Percentiles rank a stretch among this genome's conserved stretches.
Evolutionary conservation across 2,888 invertebrate species (phyloP).

Genomic region (Deilephila elpenor): DNA sequence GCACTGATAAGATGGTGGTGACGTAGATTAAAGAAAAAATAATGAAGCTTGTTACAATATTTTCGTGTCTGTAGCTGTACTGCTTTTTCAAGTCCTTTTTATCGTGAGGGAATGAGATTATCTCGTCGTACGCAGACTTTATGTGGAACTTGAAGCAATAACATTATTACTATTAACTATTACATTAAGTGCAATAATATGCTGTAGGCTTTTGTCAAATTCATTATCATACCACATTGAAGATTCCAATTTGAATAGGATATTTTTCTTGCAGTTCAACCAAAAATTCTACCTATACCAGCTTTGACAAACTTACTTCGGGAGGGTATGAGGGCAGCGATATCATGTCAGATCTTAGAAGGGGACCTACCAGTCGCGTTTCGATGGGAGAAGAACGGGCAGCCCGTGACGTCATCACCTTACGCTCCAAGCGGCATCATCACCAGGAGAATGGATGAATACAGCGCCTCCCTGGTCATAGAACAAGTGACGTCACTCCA

Average conservation of each 20-base stretch:
- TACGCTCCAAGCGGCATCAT: slow-evolving; percentile 79
- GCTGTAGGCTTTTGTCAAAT: background rate
- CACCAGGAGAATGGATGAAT: slow-evolving; percentile 89
- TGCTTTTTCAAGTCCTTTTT: slow-evolving; percentile 2
- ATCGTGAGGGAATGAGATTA: background rate
- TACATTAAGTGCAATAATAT: no score
- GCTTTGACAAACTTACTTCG: slow-evolving; percentile 91
- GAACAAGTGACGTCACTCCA: slow-evolving; percentile 93
- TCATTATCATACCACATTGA: background rate
- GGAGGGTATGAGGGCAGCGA: slow-evolving; percentile 94
- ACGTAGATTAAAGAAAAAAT: slow-evolving; percentile 17
- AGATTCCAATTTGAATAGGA: background rate
- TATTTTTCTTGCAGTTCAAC: slow-evolving; percentile 86
- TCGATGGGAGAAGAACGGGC: slow-evolving; percentile 95
- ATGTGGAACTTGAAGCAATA: background rate
- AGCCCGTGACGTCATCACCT: slow-evolving; percentile 88
- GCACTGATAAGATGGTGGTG: slow-evolving; percentile 6
- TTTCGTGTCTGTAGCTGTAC: background rate
- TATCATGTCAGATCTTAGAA: slow-evolving; percentile 95
- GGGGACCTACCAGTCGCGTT: slow-evolving; percentile 96
- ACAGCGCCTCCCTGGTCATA: slow-evolving; percentile 93
- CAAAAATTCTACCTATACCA: slow-evolving; percentile 93
- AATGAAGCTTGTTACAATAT: slow-evolving; percentile 24
- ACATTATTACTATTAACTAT: no score
- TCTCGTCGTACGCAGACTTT: background rate